Conservation (phyloP, 1,140 invertebrate species). For the Macrotrachela quadricornifera region DNA sequence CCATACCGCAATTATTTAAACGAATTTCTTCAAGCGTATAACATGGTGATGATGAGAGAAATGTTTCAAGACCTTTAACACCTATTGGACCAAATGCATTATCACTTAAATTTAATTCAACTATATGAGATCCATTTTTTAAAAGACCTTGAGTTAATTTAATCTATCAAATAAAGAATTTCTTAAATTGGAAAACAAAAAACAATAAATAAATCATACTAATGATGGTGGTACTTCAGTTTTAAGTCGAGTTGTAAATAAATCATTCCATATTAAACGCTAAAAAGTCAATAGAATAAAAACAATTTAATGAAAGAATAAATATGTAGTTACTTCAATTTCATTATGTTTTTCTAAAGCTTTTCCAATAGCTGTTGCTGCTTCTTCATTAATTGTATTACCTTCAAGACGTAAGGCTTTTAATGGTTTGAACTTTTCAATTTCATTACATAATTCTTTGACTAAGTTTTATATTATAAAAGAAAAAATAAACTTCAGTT, state of each 20-base stretch:
- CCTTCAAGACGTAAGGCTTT: slow-evolving; percentile 55
- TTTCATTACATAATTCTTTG: not conserved
- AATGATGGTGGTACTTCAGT: slow-evolving; percentile 76
- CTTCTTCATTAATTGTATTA: slow-evolving; percentile 71
- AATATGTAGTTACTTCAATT: slow-evolving; percentile 47
- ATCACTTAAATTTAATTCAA: slow-evolving; percentile 77
- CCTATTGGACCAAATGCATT: slow-evolving; percentile 95
- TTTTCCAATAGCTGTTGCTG: slow-evolving; percentile 58
- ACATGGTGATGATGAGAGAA: slow-evolving; percentile 60
- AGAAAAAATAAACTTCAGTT: no score
- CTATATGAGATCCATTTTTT: slow-evolving; percentile 48
- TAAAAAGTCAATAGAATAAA: slow-evolving; percentile 3
- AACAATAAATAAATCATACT: slow-evolving; percentile 28
- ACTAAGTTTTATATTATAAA: no score
- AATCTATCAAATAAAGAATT: slow-evolving; percentile 34
- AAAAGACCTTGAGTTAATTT: slow-evolving; percentile 59
- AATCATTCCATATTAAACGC: slow-evolving; percentile 42
- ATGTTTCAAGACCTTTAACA: slow-evolving; percentile 58
- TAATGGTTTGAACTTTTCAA: slow-evolving; percentile 47
- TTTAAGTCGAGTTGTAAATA: slow-evolving; percentile 78
- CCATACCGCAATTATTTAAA: slow-evolving; percentile 13
- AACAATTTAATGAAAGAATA: slow-evolving; percentile 72
- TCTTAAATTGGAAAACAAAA: not conserved
- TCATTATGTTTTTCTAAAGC: slow-evolving; percentile 49
- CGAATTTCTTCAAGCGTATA: slow-evolving; percentile 53